These are phyloP conservation scores for Tridacna gigas DNA, from an alignment of 2,888 invertebrate genomes.

Conservation along the genomic window DNA sequence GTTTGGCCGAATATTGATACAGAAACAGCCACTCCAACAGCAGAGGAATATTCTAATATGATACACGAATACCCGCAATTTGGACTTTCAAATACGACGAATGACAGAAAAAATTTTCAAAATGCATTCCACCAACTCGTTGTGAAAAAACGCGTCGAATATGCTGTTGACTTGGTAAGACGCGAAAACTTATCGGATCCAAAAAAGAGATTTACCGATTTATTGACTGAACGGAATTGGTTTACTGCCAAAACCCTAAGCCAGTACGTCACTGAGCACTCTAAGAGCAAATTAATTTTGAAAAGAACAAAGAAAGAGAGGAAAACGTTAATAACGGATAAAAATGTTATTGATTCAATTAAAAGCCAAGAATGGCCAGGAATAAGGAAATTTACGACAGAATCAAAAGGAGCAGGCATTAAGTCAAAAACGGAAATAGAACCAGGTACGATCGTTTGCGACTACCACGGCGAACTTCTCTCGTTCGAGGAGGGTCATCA, in stretches of 20 bases:
- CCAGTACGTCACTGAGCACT: too few species aligned
- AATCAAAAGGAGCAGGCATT: background rate
- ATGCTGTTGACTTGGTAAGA: background rate
- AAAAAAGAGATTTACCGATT: too few species aligned
- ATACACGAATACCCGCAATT: background rate
- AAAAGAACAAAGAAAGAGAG: background rate
- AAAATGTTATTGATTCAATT: background rate
- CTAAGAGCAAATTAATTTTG: too few species aligned
- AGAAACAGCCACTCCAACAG: too few species aligned
- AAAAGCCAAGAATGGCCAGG: background rate
- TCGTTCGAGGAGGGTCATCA: background rate
- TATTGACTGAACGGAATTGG: too few species aligned
- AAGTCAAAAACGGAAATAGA: background rate
- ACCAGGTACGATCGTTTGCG: background rate
- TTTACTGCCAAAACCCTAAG: too few species aligned
- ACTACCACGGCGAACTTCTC: slow-evolving; percentile 9
- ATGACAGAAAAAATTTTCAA: background rate
- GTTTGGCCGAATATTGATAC: too few species aligned
- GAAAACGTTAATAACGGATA: background rate
- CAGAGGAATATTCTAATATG: background rate
- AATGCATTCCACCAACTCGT: background rate
- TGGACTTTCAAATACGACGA: background rate
- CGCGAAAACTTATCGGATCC: background rate
- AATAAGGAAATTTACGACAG: background rate
- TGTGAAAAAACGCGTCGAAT: background rate